These are phyloP conservation scores for Drosophila serrata DNA, from an alignment of 1,140 invertebrate species.

Conservation along the genomic window DNA sequence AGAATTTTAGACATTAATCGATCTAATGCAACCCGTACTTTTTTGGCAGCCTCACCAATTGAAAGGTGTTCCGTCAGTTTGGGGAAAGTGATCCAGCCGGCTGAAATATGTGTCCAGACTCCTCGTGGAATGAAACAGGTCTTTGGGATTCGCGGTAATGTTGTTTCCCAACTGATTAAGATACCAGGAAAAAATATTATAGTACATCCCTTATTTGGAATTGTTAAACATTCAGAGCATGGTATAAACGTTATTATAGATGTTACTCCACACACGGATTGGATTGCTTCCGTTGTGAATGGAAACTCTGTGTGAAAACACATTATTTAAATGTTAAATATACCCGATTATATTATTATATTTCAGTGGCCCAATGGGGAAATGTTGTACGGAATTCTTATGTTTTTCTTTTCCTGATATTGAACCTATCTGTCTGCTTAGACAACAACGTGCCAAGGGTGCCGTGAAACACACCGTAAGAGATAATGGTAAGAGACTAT, in stretches of 20 bases:
- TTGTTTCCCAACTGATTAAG: neutral
- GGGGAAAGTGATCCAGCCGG: too few relatives aligned
- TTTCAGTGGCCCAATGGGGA: neutral
- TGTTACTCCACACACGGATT: neutral
- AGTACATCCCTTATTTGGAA: neutral
- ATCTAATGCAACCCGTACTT: accelerated
- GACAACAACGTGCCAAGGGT: conserved; percentile 4
- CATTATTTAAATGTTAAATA: neutral
- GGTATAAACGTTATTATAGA: neutral
- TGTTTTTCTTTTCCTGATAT: neutral
- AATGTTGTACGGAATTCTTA: neutral
- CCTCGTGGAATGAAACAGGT: neutral
- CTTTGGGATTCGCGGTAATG: conserved; percentile 1
- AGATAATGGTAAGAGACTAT: conserved; percentile 10
- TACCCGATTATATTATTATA: neutral
- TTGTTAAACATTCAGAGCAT: neutral
- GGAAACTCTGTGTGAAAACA: neutral
- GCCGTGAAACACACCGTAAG: conserved; percentile 2
- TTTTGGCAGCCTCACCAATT: accelerated
- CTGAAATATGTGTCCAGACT: neutral
- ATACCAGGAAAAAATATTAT: neutral
- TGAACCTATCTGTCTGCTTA: neutral
- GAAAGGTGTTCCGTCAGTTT: neutral
- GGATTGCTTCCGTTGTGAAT: neutral
- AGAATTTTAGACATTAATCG: neutral